A percentile compares a stretch with the other conserved stretches of the same genome.
phyloP scores from a whole-genome alignment of 2,888 invertebrate genomes.

The Lathronympha strigana region DNA sequence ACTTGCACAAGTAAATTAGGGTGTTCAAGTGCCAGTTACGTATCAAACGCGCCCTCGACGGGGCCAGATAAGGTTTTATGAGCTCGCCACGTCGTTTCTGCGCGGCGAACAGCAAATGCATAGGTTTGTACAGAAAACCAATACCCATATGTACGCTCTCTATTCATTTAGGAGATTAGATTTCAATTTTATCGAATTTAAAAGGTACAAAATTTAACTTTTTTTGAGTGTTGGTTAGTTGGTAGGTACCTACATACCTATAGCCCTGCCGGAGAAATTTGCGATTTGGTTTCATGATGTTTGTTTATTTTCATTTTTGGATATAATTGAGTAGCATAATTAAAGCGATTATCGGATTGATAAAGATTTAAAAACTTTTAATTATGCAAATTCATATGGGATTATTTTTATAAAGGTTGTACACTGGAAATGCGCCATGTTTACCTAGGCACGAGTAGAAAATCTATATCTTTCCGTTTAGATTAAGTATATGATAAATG shows the following conservation, averaged over 20 bases:
- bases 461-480: too few species aligned
- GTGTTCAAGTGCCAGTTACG: slow-evolving; percentile 53
- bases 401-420: too few species aligned
- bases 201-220: not conserved
- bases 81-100: slow-evolving; percentile 80
- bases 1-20: slow-evolving; percentile 36
- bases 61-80: slow-evolving; percentile 84
- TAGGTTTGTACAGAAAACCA: slow-evolving; percentile 73
- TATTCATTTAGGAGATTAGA: slow-evolving; percentile 42
- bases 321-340: too few species aligned
- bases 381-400: too few species aligned
- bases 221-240: not conserved
- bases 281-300: not conserved
- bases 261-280: not conserved
- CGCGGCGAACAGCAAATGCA: slow-evolving; percentile 72
- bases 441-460: too few species aligned
- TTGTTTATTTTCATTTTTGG: too few species aligned
- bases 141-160: slow-evolving; percentile 57
- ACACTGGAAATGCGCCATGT: too few species aligned
- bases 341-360: too few species aligned
- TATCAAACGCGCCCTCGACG: slow-evolving; percentile 62
- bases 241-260: too few species aligned
- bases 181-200: slow-evolving; percentile 13
- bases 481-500: too few species aligned
- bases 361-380: too few species aligned